Conservation (phyloP, 2,888 invertebrate species). For the Bellardia bayeri region DNA sequence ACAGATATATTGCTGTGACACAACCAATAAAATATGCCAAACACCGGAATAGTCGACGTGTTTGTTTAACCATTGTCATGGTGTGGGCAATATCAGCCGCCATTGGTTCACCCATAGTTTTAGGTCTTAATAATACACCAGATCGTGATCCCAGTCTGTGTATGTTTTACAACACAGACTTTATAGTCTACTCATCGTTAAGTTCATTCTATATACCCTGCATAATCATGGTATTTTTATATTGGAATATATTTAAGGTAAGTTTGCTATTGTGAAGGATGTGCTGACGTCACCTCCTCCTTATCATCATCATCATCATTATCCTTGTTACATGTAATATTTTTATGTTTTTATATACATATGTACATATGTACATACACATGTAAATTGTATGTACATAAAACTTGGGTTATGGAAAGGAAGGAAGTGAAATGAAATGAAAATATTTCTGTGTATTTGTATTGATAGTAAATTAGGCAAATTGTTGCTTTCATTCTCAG, state of each 20-base stretch:
- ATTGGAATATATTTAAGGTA: constrained; percentile 98
- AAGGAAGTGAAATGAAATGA: neutral
- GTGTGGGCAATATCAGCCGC: constrained; percentile 98
- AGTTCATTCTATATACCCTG: constrained; percentile 99
- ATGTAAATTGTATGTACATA: constrained; percentile 50
- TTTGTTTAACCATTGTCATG: constrained; percentile 96
- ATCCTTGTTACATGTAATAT: neutral
- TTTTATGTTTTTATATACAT: neutral
- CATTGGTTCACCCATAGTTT: constrained; percentile 97
- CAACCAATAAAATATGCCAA: constrained; percentile 99
- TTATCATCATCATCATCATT: neutral
- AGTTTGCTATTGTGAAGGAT: constrained; percentile 77
- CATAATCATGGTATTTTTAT: constrained; percentile 98
- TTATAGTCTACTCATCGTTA: constrained; percentile 98
- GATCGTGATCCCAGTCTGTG: constrained; percentile 93
- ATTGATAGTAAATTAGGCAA: constrained; percentile 64
- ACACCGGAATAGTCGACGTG: constrained; percentile 97
- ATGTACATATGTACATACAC: too few species aligned
- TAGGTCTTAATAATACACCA: constrained; percentile 97
- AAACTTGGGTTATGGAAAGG: neutral
- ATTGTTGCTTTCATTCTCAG: constrained; percentile 49
- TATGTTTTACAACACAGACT: constrained; percentile 98
- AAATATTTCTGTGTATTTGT: constrained; percentile 20
- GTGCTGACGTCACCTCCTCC: neutral
- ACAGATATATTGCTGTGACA: constrained; percentile 99